Percentiles rank a stretch among this genome's conserved stretches.
phyloP scores from a whole-genome alignment of 2,888 invertebrate species.

The Congeria kusceri region DNA sequence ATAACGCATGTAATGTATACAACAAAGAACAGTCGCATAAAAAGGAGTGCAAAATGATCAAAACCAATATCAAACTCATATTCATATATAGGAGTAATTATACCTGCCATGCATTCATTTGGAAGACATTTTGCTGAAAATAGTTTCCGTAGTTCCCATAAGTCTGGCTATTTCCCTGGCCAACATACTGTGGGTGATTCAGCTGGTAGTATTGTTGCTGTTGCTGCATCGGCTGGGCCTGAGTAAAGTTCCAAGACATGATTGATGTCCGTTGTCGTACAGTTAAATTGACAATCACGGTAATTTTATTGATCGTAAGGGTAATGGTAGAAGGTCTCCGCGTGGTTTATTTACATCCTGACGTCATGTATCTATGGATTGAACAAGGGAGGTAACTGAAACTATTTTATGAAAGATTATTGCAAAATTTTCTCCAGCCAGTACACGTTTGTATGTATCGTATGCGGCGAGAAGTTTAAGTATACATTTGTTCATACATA shows the following conservation, averaged over 20 bases:
- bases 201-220: conserved; percentile 51
- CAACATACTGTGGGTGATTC: conserved; percentile 67
- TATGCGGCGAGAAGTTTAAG: no score
- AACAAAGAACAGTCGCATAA: no score
- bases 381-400: conserved; percentile 35
- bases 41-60: no score
- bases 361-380: conserved; percentile 56
- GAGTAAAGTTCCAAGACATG: conserved; percentile 47
- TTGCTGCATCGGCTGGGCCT: conserved; percentile 22
- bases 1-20: no score
- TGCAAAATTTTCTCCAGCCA: no score
- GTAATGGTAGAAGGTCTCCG: conserved; percentile 22
- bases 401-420: neutral
- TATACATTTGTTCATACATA: no score
- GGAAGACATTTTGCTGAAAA: conserved; percentile 72
- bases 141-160: conserved; percentile 75
- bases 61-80: no score
- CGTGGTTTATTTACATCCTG: conserved; percentile 56
- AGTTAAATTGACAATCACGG: neutral
- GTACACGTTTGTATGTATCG: no score
- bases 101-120: conserved; percentile 77
- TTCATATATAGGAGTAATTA: no score
- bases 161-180: conserved; percentile 64
- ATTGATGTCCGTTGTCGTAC: neutral
- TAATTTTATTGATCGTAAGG: neutral